Percentiles rank a stretch among this genome's conserved stretches.
These are phyloP conservation scores for Diarsia brunnea DNA, from an alignment of 2,888 invertebrate genomes.

Conservation along the genomic window DNA sequence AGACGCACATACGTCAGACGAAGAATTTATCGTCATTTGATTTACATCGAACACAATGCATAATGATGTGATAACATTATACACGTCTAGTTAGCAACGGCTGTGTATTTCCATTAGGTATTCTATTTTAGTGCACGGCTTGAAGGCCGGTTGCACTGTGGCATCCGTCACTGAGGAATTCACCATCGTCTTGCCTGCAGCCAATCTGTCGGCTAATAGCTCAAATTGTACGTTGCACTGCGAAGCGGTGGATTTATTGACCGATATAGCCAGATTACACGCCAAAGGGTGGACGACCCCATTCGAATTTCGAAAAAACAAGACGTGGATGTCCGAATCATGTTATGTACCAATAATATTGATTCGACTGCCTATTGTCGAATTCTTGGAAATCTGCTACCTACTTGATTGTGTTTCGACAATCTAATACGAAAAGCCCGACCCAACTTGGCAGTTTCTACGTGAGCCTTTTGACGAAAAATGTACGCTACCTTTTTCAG, in stretches of 20 bases:
- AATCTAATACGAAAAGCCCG: slow-evolving; percentile 42
- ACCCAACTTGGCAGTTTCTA: slow-evolving; percentile 23
- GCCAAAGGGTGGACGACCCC: slow-evolving; percentile 58
- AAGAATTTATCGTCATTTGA: slow-evolving; percentile 47
- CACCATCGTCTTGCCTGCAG: slow-evolving; percentile 71
- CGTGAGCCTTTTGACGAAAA: slow-evolving; percentile 32
- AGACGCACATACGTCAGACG: slow-evolving; percentile 39
- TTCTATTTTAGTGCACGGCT: slow-evolving; percentile 65
- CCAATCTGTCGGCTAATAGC: slow-evolving; percentile 75
- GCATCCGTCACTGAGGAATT: slow-evolving; percentile 76
- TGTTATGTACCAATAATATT: slow-evolving; percentile 49
- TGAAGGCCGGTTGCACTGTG: slow-evolving; percentile 66
- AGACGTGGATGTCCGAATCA: slow-evolving; percentile 52
- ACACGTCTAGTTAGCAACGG: slow-evolving; percentile 58
- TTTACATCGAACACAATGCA: slow-evolving; percentile 47
- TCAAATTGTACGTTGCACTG: slow-evolving; percentile 60
- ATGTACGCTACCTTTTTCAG: slow-evolving; percentile 27
- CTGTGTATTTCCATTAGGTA: slow-evolving; percentile 66
- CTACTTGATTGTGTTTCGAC: slow-evolving; percentile 40
- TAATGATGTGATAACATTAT: slow-evolving; percentile 54
- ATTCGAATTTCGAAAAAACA: slow-evolving; percentile 49
- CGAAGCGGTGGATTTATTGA: slow-evolving; percentile 69
- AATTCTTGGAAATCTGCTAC: slow-evolving; percentile 31
- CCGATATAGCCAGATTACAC: slow-evolving; percentile 61
- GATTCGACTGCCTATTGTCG: slow-evolving; percentile 44